Evolutionary conservation across 2,888 invertebrate species (phyloP), one percentile per base, ranked within the genome.

Genomic region (Lepidocyrtinus sp.): DNA sequence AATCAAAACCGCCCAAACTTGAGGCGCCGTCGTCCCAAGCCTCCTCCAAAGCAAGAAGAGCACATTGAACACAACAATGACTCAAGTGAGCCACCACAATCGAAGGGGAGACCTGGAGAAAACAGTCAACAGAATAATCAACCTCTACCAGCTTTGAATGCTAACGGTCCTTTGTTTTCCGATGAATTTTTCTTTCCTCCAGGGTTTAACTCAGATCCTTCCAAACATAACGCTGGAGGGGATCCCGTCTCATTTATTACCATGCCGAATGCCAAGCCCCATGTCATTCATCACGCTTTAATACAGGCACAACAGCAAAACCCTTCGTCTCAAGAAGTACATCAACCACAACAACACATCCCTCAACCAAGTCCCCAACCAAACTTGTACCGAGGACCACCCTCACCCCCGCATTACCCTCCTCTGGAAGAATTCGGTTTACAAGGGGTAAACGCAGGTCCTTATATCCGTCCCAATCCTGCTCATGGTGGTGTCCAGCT

Each of bases 201-300:
- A 2, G 84, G 83, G 21, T 84, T 84, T 69, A 65, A 24, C 26
- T 59, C 81, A 5, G 83, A 82, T 61, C 82, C 81, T 12, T 80
- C 85, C 12, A 83, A 82, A 64, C 12, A 71, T 21, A 36, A 50
- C n/a, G n/a, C 73, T 27, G 84, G 81, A 64, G 77, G 82, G 15
- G 73, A 83, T 22, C 85, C 85, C 45, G 83, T 85, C 71, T 84
- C 84, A 68, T 85, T 85, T 81, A 83, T 85, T 59, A 83, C 83
- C n/a, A 85, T 85, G 85, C 85, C 84, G 3, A 81, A 84, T 59
- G 70, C 77, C 17, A 82, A 84, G 68, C 82, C 85, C 26, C 83
- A 84, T 25, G 83, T 85, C 55, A 85, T 85, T 68, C 85, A 85
- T 81, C 85, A 85, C 65, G 21, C 68, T 55, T 2, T 70, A 22